Percentiles rank a stretch among this genome's conserved stretches.
These are phyloP conservation scores for Sebastiscus tertius DNA, from an alignment of 2,797 vertebrate species.

Conservation along the genomic window DNA sequence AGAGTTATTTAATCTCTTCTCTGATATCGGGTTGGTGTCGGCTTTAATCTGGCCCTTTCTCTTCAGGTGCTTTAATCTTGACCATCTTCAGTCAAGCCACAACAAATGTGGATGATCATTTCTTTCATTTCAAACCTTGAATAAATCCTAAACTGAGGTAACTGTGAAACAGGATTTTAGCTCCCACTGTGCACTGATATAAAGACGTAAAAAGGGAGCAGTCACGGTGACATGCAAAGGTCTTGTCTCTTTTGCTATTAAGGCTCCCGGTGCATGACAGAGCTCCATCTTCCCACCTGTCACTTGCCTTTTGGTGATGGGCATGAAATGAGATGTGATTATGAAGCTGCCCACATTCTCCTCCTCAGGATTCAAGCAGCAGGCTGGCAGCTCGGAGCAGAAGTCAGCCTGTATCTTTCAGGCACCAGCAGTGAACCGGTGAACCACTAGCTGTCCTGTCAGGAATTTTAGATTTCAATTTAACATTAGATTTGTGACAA, in stretches of 20 bases:
- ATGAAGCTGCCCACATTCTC: constrained; percentile 32
- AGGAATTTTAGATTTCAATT: background rate
- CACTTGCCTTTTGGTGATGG: constrained; percentile 43
- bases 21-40: too few species aligned
- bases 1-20: too few species aligned
- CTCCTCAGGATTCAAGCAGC: constrained; percentile 1
- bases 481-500: background rate
- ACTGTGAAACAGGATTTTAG: background rate
- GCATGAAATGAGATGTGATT: constrained; percentile 48
- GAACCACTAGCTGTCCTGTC: background rate
- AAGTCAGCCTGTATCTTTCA: background rate
- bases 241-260: background rate
- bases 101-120: background rate
- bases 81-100: background rate
- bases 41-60: background rate
- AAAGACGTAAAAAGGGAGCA: background rate
- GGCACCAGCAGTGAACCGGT: background rate
- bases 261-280: background rate
- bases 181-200: background rate
- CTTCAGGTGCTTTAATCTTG: background rate
- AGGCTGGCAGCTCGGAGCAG: background rate
- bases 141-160: background rate
- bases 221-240: background rate
- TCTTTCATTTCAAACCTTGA: background rate
- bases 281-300: background rate